phyloP scores from a whole-genome alignment of 2,113 vertebrate genomes.

The Nanorana parkeri region DNA sequence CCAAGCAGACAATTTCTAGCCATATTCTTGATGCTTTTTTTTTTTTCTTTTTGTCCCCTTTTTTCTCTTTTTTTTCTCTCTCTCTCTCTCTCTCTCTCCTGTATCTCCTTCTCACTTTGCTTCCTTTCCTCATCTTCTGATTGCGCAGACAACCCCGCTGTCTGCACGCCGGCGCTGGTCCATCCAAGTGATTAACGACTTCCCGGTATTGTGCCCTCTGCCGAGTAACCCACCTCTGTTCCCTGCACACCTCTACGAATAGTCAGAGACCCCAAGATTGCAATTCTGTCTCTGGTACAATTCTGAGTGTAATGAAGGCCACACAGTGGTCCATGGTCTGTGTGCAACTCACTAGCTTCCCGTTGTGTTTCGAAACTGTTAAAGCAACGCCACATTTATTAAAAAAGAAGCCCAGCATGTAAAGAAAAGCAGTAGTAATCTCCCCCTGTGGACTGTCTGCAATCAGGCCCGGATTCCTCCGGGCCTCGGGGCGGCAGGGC shows the following conservation, averaged over 20 bases:
- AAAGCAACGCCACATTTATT: too few species aligned
- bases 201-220: conserved; percentile 91
- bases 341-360: too few species aligned
- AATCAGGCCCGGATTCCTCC: too few species aligned
- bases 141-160: conserved; percentile 90
- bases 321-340: too few species aligned
- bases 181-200: conserved; percentile 97
- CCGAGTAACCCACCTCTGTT: conserved; percentile 67
- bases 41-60: conserved; percentile 74
- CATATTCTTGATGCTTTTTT: conserved; percentile 71
- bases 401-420: too few species aligned
- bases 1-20: conserved; percentile 66
- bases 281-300: conserved; percentile 64
- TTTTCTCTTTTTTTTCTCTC: conserved; percentile 77
- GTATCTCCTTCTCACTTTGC: conserved; percentile 71
- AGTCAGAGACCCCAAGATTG: conserved; percentile 86
- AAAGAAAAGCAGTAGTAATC: too few species aligned
- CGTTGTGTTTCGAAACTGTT: too few species aligned
- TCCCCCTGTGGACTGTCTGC: too few species aligned
- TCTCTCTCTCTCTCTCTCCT: conserved; percentile 60
- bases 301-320: not conserved
- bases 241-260: conserved; percentile 72
- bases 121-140: conserved; percentile 71
- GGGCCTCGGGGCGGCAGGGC: too few species aligned
- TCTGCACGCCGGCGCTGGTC: conserved; percentile 95